These are phyloP conservation scores for Channa maculata DNA, from an alignment of 2,113 vertebrate genomes.

Conservation along the genomic window DNA sequence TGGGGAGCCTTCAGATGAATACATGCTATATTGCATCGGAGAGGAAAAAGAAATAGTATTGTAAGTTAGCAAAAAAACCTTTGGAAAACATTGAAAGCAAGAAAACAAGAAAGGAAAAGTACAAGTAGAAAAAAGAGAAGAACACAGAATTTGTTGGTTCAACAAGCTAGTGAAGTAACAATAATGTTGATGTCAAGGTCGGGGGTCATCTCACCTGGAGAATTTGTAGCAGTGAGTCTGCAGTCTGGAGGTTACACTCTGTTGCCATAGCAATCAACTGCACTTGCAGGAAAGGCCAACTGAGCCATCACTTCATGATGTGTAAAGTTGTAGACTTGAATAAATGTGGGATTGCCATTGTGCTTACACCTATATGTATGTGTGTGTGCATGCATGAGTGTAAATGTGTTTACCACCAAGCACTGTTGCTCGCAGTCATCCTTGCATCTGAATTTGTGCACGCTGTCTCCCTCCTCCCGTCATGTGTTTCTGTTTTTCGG, in stretches of 20 bases:
- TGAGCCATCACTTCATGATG: conserved; percentile 20
- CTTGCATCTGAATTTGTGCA: conserved; percentile 29
- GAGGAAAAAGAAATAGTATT: background rate
- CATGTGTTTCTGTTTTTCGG: conserved; percentile 26
- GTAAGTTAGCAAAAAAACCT: background rate
- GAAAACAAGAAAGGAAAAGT: background rate
- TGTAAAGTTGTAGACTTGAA: conserved; percentile 29
- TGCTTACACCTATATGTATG: background rate
- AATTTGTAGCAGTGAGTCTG: conserved; percentile 6
- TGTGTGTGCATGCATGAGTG: background rate
- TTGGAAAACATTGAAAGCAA: too few relatives aligned
- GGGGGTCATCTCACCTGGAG: conserved; percentile 25
- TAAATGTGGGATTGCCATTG: conserved; percentile 12
- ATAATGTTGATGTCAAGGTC: conserved; percentile 26
- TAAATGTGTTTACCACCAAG: conserved; percentile 26
- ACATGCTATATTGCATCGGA: background rate
- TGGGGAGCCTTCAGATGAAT: conserved; percentile 45
- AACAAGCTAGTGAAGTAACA: conserved; percentile 3
- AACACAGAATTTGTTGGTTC: background rate
- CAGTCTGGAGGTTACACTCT: conserved; percentile 14
- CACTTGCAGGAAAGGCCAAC: conserved; percentile 15
- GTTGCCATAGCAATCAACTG: conserved; percentile 23
- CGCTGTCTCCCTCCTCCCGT: background rate
- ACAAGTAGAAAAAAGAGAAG: background rate
- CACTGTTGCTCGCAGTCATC: conserved; percentile 3